Percentiles rank a stretch among this genome's conserved stretches.
Conservation (phyloP, 92 coral and sea anemone species). For the Meandrina meandrites region DNA sequence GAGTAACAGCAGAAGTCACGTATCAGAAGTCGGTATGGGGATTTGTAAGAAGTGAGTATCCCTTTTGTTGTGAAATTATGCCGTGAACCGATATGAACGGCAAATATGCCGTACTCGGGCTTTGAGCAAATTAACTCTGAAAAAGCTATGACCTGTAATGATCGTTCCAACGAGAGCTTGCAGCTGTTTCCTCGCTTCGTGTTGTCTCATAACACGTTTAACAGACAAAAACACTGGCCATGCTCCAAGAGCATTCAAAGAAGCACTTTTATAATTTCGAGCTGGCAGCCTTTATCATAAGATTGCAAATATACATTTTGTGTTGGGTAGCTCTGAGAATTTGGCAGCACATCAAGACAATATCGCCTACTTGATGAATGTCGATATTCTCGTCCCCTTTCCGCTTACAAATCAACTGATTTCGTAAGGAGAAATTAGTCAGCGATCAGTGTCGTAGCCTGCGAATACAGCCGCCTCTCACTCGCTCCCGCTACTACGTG, state of each 20-base stretch:
- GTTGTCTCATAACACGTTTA: background rate
- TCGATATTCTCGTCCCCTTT: background rate
- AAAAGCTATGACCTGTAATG: background rate
- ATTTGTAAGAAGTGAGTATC: slow-evolving; percentile 90
- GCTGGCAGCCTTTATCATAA: background rate
- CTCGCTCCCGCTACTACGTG: no score
- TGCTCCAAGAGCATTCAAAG: background rate
- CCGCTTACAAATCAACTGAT: background rate
- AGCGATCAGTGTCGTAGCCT: background rate
- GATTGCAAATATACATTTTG: no score
- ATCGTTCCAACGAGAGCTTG: background rate
- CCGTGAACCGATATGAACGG: background rate
- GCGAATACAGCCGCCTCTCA: no score
- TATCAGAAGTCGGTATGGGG: slow-evolving; percentile 98
- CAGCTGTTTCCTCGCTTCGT: background rate
- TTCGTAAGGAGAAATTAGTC: background rate
- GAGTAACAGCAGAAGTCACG: slow-evolving; percentile 80
- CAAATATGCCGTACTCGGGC: background rate
- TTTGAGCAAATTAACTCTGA: background rate
- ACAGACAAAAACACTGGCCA: background rate
- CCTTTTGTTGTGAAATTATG: background rate
- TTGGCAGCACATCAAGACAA: background rate
- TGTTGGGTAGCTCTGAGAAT: background rate
- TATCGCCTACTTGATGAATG: background rate
- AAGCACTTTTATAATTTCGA: no score